Conservation (phyloP, 2,888 invertebrate species). For the Eustalomyia histrio region DNA sequence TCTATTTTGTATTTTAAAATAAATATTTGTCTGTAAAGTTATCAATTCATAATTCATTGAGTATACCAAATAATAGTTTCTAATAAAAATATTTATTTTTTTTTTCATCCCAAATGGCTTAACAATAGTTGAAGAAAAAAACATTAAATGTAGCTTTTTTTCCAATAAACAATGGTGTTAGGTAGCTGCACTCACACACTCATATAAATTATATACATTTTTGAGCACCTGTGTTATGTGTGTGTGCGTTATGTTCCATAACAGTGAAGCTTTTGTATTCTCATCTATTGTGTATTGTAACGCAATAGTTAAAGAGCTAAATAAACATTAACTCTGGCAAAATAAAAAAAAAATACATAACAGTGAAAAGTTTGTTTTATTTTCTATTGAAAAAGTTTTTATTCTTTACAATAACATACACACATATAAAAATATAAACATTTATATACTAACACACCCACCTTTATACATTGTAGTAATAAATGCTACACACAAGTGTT, state of each 20-base stretch:
- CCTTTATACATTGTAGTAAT: neutral
- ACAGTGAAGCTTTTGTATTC: neutral
- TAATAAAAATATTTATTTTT: neutral
- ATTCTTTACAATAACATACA: neutral
- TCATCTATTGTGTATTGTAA: slow-evolving; percentile 1
- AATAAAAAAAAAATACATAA: slow-evolving; percentile 9
- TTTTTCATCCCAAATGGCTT: neutral
- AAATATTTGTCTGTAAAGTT: neutral
- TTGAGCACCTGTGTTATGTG: neutral
- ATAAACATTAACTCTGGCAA: slow-evolving; percentile 34
- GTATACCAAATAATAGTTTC: neutral
- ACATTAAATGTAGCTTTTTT: neutral
- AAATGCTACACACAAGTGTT: neutral
- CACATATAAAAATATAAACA: neutral
- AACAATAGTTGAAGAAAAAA: neutral
- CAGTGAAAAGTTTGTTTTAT: neutral
- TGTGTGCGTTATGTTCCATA: neutral
- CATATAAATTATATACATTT: neutral
- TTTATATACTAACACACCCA: neutral
- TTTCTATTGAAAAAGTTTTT: slow-evolving; percentile 1
- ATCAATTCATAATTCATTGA: neutral
- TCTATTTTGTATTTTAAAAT: neutral
- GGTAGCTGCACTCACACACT: neutral
- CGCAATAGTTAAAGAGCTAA: slow-evolving; percentile 6
- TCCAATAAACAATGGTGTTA: neutral